Percentiles rank a stretch among this genome's conserved stretches.
Evolutionary conservation across 2,797 vertebrate genomes (phyloP).

Genomic region (Alca torda): DNA sequence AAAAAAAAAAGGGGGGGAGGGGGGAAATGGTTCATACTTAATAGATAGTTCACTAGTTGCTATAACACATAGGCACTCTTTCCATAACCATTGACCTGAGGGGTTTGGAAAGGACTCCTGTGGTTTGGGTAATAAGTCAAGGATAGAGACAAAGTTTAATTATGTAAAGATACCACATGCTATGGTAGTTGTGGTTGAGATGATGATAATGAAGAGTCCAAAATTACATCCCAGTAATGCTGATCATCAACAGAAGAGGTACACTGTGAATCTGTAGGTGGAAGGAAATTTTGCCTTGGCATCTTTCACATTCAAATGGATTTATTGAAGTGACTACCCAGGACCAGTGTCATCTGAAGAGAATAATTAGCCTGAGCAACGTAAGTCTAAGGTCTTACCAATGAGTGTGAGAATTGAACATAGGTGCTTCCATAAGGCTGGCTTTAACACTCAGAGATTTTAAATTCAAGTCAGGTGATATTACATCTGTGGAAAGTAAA

Average conservation of each 20-base stretch:
- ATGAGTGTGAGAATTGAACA: rapidly evolving
- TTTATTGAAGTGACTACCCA: background rate
- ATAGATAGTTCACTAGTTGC: background rate
- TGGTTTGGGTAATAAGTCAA: background rate
- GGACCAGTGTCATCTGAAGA: background rate
- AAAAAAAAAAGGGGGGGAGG: background rate
- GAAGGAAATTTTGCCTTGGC: background rate
- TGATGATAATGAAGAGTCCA: background rate
- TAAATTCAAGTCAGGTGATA: background rate
- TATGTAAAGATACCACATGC: background rate
- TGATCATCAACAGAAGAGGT: background rate
- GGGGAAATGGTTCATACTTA: background rate
- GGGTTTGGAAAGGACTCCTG: background rate
- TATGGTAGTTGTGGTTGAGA: background rate
- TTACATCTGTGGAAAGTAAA: background rate
- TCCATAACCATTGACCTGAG: background rate
- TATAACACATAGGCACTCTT: background rate
- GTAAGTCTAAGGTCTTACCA: background rate
- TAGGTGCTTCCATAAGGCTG: background rate
- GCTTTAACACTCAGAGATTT: background rate
- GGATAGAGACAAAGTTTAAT: background rate
- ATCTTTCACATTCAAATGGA: background rate
- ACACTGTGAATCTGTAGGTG: background rate
- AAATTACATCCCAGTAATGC: background rate
- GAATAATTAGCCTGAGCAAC: background rate